Conservation (phyloP, 2,888 invertebrate species). For the Leucophora obtusa region DNA sequence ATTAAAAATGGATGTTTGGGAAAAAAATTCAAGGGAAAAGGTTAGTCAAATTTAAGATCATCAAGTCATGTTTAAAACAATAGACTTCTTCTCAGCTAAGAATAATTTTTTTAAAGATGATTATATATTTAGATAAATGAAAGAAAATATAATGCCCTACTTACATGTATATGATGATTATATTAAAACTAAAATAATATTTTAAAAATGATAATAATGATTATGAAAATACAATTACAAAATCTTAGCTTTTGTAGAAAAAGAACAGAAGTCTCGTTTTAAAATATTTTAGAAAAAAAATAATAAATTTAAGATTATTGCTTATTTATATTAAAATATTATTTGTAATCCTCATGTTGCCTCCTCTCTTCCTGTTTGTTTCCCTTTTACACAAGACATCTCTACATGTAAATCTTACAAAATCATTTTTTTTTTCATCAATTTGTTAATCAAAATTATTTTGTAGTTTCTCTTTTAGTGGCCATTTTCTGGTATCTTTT, state of each 20-base stretch:
- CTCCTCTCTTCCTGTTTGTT: conserved; percentile 22
- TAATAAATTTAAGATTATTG: conserved; percentile 11
- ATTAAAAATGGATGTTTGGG: background rate
- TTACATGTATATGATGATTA: conserved; percentile 40
- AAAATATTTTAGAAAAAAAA: background rate
- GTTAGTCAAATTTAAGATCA: background rate
- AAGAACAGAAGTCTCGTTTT: conserved; percentile 10
- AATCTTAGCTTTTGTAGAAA: conserved; percentile 21
- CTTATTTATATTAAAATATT: conserved; percentile 7
- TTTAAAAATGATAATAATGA: conserved; percentile 21
- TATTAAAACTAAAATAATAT: conserved; percentile 47
- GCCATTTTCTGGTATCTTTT: conserved; percentile 6
- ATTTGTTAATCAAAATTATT: conserved; percentile 9
- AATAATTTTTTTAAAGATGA: background rate
- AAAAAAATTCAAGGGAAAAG: background rate
- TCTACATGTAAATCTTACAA: conserved; percentile 30
- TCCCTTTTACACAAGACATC: conserved; percentile 38
- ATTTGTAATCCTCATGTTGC: conserved; percentile 25
- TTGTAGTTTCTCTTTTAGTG: conserved; percentile 30
- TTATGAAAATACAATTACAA: conserved; percentile 26
- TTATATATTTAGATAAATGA: background rate
- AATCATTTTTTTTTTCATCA: conserved; percentile 10
- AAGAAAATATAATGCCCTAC: conserved; percentile 37
- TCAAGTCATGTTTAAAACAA: background rate
- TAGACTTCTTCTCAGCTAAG: background rate